Evolutionary conservation across 1,140 invertebrate species (phyloP).

Genomic region (Pemphigus obesinymphae): DNA sequence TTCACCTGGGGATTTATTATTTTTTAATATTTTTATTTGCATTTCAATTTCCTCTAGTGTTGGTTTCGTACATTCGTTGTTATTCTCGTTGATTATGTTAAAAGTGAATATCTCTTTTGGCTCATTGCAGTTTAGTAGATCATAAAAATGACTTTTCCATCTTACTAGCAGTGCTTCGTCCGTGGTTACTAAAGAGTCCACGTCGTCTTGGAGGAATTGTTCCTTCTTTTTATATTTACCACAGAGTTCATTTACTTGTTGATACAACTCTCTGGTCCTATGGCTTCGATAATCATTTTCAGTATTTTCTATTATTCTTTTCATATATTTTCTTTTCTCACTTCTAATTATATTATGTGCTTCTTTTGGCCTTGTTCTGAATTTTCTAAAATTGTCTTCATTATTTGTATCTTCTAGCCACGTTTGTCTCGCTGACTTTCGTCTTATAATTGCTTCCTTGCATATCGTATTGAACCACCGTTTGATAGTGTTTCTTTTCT

Average conservation of each 20-base stretch:
- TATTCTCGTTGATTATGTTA: no score
- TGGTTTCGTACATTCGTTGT: not conserved
- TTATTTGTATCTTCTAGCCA: not conserved
- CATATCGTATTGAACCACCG: not conserved
- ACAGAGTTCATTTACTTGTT: not conserved
- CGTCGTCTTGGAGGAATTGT: no score
- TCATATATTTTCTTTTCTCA: not conserved
- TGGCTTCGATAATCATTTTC: not conserved
- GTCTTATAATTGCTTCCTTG: not conserved
- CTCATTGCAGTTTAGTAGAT: no score
- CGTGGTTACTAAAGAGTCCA: no score
- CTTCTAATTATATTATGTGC: not conserved
- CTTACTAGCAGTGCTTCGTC: no score
- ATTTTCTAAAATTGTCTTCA: not conserved
- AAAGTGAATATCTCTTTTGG: no score
- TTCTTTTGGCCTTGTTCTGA: not conserved
- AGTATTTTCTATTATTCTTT: not conserved
- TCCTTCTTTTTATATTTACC: no score
- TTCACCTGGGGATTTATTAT: not conserved
- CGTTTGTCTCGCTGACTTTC: not conserved
- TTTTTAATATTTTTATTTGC: not conserved
- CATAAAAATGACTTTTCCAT: no score
- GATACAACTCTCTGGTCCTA: not conserved
- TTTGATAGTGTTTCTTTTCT: not conserved
- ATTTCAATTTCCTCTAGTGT: not conserved